Base-by-base conservation (phyloP, 1,140 invertebrate species). In the Dreissena polymorpha region DNA sequence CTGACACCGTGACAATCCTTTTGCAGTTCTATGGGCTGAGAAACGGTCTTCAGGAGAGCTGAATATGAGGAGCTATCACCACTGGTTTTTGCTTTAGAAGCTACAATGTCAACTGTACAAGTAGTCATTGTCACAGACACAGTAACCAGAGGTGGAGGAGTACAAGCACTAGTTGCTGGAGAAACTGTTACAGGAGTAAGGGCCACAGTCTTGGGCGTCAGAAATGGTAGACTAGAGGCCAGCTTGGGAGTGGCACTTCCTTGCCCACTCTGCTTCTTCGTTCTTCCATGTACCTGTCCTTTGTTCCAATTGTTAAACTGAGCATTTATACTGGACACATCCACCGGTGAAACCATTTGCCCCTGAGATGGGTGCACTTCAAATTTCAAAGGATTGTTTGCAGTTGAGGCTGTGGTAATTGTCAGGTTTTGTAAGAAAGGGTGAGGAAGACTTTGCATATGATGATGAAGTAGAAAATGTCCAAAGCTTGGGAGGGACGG, bases 401-500 rank as follows among this genome's bases (percentile, higher is more conserved):
- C 29, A 7, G 50, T 65, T 50, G 27, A 49, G 23, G 21, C 14
- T 21, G 65, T 27, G 57, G 12, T 57, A 53, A 55, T 72, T 23
- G 57, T 72, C 16, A 74, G 39, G 39, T 76, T 85, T 63, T 80
- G 84, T 29, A 81, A 67, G 73, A 76, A 85, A 25, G 64, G 84
- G 70, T 74, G 67, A 68, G 76, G 73, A 10, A 77, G 67, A 57
- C 39, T 85, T 49, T 89, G 87, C 64, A 88, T 85, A 50, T 89
- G 87, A 64, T 87, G 87, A 60, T 87, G 87, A 18, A 88, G 77
- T 18, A 86, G 72, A 72, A 89, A 86, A 77, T 87, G 86, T 27
- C 87, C 87, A 85, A 89, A 85, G 65, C 87, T 89, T 50, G 88
- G 86, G 18, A 89, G 71, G 13, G 87, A 63, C 23, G 80, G 76